These are phyloP conservation scores for Esox masquinongy DNA, from an alignment of 2,797 vertebrate species.

Conservation along the genomic window DNA sequence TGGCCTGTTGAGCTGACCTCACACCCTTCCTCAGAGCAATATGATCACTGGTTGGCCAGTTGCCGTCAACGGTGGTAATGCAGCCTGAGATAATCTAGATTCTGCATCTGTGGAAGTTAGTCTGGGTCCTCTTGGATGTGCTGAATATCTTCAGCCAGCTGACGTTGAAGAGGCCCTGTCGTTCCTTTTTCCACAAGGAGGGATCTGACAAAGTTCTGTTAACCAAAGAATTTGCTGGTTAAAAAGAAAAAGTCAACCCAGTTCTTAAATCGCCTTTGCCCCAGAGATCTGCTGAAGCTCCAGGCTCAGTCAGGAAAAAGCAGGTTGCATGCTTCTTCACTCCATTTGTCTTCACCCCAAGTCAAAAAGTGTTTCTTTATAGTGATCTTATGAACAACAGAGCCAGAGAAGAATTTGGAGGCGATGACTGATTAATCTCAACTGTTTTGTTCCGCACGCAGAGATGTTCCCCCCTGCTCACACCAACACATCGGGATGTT, in stretches of 20 bases:
- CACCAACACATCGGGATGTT: constrained; percentile 22
- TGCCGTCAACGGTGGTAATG: too few species aligned
- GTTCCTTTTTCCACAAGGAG: too few species aligned
- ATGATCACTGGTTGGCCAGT: too few species aligned
- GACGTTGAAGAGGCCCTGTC: too few species aligned
- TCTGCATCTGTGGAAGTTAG: too few species aligned
- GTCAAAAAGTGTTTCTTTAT: constrained; percentile 15
- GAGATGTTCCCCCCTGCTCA: constrained; percentile 33
- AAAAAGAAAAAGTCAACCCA: not conserved
- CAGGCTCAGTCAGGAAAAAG: constrained; percentile 40
- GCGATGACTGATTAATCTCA: constrained; percentile 70
- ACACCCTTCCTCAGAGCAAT: too few species aligned
- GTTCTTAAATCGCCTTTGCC: constrained; percentile 31
- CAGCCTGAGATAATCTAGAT: too few species aligned
- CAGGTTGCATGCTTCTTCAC: constrained; percentile 30
- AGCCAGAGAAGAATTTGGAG: constrained; percentile 46
- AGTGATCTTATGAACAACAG: constrained; percentile 46
- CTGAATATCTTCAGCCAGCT: too few species aligned
- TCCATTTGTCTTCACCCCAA: constrained; percentile 37
- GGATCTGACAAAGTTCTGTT: too few species aligned
- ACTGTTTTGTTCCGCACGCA: constrained; percentile 58
- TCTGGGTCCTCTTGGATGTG: too few species aligned
- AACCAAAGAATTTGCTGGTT: not conserved
- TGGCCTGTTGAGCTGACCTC: too few species aligned
- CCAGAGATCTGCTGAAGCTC: not conserved